These are phyloP conservation scores for Leptarthrus brevirostris DNA, from an alignment of 2,888 invertebrate species.

Conservation along the genomic window DNA sequence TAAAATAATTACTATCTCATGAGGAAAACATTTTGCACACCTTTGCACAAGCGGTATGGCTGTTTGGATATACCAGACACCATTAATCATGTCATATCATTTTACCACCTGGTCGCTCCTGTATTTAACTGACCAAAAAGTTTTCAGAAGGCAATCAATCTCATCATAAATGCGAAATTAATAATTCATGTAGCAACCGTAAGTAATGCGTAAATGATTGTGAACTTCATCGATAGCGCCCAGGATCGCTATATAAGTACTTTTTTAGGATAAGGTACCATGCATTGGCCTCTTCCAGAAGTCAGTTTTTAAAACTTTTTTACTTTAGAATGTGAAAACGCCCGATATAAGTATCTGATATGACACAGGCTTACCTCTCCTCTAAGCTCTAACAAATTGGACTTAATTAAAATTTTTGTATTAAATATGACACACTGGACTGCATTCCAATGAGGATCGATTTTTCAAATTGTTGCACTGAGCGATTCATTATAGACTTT, in stretches of 20 bases:
- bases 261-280: background rate
- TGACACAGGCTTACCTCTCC: slow-evolving; percentile 1
- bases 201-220: slow-evolving; percentile 42
- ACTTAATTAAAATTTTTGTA: slow-evolving; percentile 67
- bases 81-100: slow-evolving; percentile 44
- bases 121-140: slow-evolving; percentile 43
- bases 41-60: too few relatives aligned
- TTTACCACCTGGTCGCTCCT: slow-evolving; percentile 43
- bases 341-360: slow-evolving; percentile 17
- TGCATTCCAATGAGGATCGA: slow-evolving; percentile 63
- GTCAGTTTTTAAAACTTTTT: slow-evolving; percentile 23
- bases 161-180: slow-evolving; percentile 48
- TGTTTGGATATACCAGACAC: background rate
- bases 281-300: background rate
- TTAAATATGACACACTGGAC: slow-evolving; percentile 68
- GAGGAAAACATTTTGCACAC: too few relatives aligned
- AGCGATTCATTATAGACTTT: background rate
- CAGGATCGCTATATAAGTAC: slow-evolving; percentile 8
- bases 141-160: slow-evolving; percentile 44
- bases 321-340: slow-evolving; percentile 19
- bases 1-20: too few relatives aligned
- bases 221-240: background rate
- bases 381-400: slow-evolving; percentile 64
- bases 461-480: slow-evolving; percentile 41
- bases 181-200: slow-evolving; percentile 35